A percentile compares a stretch with the other conserved stretches of the same genome.
phyloP scores from a whole-genome alignment of 2,888 invertebrate species.

The Tribolium freemani region DNA sequence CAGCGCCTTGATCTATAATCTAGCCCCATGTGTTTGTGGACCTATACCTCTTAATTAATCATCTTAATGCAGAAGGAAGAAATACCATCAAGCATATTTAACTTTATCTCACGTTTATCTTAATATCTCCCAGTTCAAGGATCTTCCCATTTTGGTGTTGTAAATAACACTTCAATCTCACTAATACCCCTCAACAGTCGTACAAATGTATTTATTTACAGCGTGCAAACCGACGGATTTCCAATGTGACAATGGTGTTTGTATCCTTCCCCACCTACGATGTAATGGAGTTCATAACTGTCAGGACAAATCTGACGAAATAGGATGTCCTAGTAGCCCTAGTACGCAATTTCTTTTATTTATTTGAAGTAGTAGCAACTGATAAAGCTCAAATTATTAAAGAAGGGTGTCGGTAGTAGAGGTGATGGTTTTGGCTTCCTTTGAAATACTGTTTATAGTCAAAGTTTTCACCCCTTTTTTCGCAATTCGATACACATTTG shows the following conservation, averaged over 20 bases:
- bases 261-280: constrained; percentile 69
- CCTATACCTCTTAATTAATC: constrained; percentile 11
- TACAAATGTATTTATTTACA: constrained; percentile 55
- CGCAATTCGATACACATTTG: no score
- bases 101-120: background rate
- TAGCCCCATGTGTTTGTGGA: constrained; percentile 3
- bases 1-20: constrained; percentile 1
- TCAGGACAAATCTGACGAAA: constrained; percentile 77
- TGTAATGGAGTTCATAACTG: constrained; percentile 75
- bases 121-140: background rate
- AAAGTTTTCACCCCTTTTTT: background rate
- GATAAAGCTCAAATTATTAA: constrained; percentile 39
- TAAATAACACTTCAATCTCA: constrained; percentile 45
- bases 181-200: constrained; percentile 35
- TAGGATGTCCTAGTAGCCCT: constrained; percentile 53
- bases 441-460: constrained; percentile 2
- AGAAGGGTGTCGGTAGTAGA: constrained; percentile 39
- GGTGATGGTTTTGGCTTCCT: constrained; percentile 22
- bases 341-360: constrained; percentile 34
- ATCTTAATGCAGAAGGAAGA: background rate
- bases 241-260: constrained; percentile 72
- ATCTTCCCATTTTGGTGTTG: constrained; percentile 37
- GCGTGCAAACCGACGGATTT: constrained; percentile 60
- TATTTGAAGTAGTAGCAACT: constrained; percentile 27
- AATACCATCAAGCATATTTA: constrained; percentile 12